These are phyloP conservation scores for Dendrolimus kikuchii DNA, from an alignment of 1,140 invertebrate genomes.

Conservation along the genomic window DNA sequence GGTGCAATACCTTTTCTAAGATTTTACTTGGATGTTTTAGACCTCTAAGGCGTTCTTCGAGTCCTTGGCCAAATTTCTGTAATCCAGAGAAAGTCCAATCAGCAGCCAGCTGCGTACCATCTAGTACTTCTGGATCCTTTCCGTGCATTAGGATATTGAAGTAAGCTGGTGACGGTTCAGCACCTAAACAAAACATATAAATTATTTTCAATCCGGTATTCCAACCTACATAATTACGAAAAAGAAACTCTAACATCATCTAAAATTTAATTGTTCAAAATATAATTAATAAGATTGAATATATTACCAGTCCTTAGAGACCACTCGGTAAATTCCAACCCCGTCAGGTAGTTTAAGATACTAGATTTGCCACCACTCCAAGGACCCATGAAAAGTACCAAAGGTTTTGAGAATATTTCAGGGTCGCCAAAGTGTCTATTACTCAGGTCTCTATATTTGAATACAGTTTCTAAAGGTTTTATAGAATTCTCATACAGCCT, in stretches of 20 bases:
- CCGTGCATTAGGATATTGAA: slow-evolving; percentile 95
- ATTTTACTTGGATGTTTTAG: slow-evolving; percentile 86
- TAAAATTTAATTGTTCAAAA: too few relatives aligned
- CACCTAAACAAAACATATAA: slow-evolving; percentile 74
- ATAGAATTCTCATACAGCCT: slow-evolving; percentile 90
- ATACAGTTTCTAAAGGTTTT: slow-evolving; percentile 90
- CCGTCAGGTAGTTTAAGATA: slow-evolving; percentile 93
- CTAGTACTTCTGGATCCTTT: slow-evolving; percentile 86
- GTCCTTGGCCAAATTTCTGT: slow-evolving; percentile 95
- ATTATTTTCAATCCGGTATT: too few relatives aligned
- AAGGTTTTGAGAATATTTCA: slow-evolving; percentile 95
- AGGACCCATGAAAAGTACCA: slow-evolving; percentile 94
- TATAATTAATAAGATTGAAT: background rate
- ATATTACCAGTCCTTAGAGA: slow-evolving; percentile 88
- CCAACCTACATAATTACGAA: too few relatives aligned
- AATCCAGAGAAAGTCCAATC: slow-evolving; percentile 94
- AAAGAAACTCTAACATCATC: too few relatives aligned
- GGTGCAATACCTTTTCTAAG: slow-evolving; percentile 84
- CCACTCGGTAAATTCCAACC: slow-evolving; percentile 87
- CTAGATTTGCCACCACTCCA: slow-evolving; percentile 97
- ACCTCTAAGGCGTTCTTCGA: slow-evolving; percentile 91
- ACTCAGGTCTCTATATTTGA: slow-evolving; percentile 94
- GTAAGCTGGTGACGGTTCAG: slow-evolving; percentile 93
- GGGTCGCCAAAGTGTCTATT: slow-evolving; percentile 94
- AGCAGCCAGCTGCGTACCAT: slow-evolving; percentile 93